Percentiles rank a stretch among this genome's conserved stretches.
These are phyloP conservation scores for Dynastes grantii DNA, from an alignment of 2,888 invertebrate genomes.

Conservation along the genomic window DNA sequence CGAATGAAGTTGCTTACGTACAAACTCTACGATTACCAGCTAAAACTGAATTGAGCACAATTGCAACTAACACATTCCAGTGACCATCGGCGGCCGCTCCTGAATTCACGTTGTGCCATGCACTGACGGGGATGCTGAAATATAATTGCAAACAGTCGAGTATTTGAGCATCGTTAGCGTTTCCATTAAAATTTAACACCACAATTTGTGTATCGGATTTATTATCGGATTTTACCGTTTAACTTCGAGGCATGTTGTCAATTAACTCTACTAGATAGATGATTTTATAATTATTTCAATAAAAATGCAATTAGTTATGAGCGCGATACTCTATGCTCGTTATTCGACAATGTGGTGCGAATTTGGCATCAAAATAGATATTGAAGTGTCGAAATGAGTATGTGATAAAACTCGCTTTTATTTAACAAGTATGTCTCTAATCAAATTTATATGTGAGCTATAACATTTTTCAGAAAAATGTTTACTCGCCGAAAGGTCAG, in stretches of 20 bases:
- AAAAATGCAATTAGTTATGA: constrained; percentile 5
- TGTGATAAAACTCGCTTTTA: too few relatives aligned
- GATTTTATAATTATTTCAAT: constrained; percentile 13
- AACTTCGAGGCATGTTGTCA: constrained; percentile 21
- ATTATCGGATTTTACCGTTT: constrained; percentile 21
- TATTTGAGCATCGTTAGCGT: constrained; percentile 33
- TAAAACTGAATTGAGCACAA: constrained; percentile 7
- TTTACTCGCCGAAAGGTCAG: too few relatives aligned
- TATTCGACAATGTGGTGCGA: too few relatives aligned
- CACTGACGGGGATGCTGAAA: constrained; percentile 22
- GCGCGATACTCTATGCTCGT: neutral
- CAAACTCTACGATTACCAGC: neutral
- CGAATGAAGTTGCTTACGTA: constrained; percentile 10
- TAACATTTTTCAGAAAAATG: too few relatives aligned
- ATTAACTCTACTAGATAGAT: constrained; percentile 15
- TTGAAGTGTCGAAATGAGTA: too few relatives aligned
- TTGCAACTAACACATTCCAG: constrained; percentile 20
- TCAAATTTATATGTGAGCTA: too few relatives aligned
- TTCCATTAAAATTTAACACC: constrained; percentile 42
- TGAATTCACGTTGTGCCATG: constrained; percentile 9
- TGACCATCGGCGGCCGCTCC: neutral
- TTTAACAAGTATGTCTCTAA: too few relatives aligned
- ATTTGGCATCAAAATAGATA: too few relatives aligned
- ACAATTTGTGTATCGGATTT: constrained; percentile 24
- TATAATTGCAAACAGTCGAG: constrained; percentile 40